phyloP scores from a whole-genome alignment of 2,797 vertebrate species.

The Loriculus beryllinus region DNA sequence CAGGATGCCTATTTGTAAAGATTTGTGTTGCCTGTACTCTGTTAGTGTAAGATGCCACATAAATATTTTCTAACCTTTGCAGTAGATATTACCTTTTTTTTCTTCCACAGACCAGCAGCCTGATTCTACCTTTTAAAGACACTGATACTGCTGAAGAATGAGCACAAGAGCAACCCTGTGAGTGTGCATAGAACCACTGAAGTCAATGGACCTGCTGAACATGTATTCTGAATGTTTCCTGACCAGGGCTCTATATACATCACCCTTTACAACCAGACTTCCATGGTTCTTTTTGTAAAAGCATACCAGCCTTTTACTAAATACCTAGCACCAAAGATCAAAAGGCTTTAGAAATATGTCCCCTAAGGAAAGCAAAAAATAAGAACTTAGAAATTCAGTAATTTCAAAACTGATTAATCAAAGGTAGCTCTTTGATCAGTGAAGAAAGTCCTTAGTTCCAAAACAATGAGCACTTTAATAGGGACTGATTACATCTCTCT shows the following conservation, averaged over 20 bases:
- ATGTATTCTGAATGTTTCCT: not conserved
- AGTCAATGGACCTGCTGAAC: not conserved
- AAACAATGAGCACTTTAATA: not conserved
- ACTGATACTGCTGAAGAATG: not conserved
- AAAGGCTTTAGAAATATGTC: conserved; percentile 40
- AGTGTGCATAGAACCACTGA: not conserved
- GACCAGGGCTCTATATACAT: not conserved
- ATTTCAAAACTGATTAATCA: conserved; percentile 20
- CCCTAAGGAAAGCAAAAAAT: not conserved
- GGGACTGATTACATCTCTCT: fast-evolving
- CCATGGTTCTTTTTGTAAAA: not conserved
- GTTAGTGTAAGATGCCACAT: not conserved
- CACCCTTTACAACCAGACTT: not conserved
- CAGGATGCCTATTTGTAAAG: not conserved
- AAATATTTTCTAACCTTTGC: conserved; percentile 65
- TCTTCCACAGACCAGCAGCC: not conserved
- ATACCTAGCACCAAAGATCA: conserved; percentile 22
- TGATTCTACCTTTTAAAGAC: conserved; percentile 22
- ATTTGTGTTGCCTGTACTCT: not conserved
- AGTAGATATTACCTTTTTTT: not conserved
- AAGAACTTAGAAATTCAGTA: not conserved
- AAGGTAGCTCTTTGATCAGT: conserved; percentile 31
- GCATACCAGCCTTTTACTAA: not conserved
- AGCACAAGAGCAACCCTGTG: not conserved
- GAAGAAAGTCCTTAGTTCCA: not conserved